These are phyloP conservation scores for Diadegma fenestrale DNA, from an alignment of 2,888 invertebrate species.

Conservation along the genomic window DNA sequence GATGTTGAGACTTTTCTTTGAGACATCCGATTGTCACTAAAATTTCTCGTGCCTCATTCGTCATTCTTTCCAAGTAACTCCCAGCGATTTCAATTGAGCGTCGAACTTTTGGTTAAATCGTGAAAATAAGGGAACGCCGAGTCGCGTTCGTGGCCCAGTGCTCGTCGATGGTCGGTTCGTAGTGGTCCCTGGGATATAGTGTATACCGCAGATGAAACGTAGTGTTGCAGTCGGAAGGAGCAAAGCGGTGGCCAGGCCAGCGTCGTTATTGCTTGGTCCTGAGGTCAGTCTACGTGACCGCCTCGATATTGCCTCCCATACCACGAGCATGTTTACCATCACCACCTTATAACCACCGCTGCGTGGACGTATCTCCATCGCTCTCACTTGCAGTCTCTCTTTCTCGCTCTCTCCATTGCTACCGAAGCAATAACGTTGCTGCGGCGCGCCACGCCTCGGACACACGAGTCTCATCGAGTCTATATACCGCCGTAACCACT, in stretches of 20 bases:
- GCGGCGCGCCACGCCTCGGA: constrained; percentile 73
- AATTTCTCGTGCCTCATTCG: neutral
- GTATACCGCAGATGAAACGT: constrained; percentile 29
- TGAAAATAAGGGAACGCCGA: constrained; percentile 27
- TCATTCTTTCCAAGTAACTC: constrained; percentile 1
- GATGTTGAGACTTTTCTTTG: neutral
- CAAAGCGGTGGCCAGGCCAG: constrained; percentile 58
- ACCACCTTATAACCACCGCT: constrained; percentile 76
- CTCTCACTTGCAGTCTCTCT: constrained; percentile 70
- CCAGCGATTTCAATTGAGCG: neutral
- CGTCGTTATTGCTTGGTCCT: constrained; percentile 83
- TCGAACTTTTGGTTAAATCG: neutral
- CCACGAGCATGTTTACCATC: constrained; percentile 77
- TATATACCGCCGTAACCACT: constrained; percentile 62
- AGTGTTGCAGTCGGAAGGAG: constrained; percentile 59
- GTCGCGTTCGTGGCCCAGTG: neutral
- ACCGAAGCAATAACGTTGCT: constrained; percentile 80
- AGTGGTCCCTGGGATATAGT: constrained; percentile 14
- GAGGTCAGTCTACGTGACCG: constrained; percentile 85
- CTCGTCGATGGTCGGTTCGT: neutral
- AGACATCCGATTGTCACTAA: neutral
- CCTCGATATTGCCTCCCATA: constrained; percentile 82
- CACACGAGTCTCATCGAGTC: constrained; percentile 71
- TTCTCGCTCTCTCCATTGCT: constrained; percentile 74
- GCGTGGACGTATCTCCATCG: constrained; percentile 70